These are phyloP conservation scores for Python bivittatus DNA, from an alignment of 2,113 vertebrate genomes.

Conservation along the genomic window DNA sequence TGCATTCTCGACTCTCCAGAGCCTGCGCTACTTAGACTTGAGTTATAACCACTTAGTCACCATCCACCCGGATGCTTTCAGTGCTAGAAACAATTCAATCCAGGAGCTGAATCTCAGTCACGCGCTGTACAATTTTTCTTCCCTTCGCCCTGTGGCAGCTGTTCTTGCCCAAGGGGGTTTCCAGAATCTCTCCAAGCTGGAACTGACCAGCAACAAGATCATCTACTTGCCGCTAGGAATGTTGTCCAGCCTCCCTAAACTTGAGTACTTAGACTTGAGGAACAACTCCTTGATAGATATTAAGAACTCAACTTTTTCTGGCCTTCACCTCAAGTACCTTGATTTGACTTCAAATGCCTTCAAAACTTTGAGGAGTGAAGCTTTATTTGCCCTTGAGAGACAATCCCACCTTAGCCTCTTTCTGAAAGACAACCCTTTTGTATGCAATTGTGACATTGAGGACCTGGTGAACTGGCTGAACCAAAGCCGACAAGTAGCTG, in stretches of 20 bases:
- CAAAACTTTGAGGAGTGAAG: slow-evolving; percentile 56
- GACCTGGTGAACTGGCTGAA: slow-evolving; percentile 74
- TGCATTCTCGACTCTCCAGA: slow-evolving; percentile 69
- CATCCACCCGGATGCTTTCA: slow-evolving; percentile 77
- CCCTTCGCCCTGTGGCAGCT: slow-evolving; percentile 63
- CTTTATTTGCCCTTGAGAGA: slow-evolving; percentile 67
- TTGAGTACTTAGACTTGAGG: slow-evolving; percentile 67
- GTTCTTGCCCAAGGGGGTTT: slow-evolving; percentile 65
- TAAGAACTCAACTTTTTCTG: slow-evolving; percentile 73
- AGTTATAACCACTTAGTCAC: slow-evolving; percentile 71
- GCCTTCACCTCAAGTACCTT: slow-evolving; percentile 67
- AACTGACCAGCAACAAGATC: slow-evolving; percentile 70
- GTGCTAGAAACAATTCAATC: slow-evolving; percentile 71
- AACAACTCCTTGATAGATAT: slow-evolving; percentile 76
- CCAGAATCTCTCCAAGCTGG: slow-evolving; percentile 59
- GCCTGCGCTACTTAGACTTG: slow-evolving; percentile 72
- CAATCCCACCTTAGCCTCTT: slow-evolving; percentile 63
- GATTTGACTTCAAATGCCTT: slow-evolving; percentile 74
- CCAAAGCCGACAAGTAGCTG: slow-evolving; percentile 60
- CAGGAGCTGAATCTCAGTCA: slow-evolving; percentile 77
- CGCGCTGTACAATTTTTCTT: slow-evolving; percentile 71
- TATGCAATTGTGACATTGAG: slow-evolving; percentile 72
- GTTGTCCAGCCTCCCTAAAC: slow-evolving; percentile 55
- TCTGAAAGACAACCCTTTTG: slow-evolving; percentile 74
- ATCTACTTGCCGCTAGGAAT: slow-evolving; percentile 62